These are phyloP conservation scores for Eurystomus glaucurus DNA, from an alignment of 2,797 vertebrate genomes.

Conservation along the genomic window DNA sequence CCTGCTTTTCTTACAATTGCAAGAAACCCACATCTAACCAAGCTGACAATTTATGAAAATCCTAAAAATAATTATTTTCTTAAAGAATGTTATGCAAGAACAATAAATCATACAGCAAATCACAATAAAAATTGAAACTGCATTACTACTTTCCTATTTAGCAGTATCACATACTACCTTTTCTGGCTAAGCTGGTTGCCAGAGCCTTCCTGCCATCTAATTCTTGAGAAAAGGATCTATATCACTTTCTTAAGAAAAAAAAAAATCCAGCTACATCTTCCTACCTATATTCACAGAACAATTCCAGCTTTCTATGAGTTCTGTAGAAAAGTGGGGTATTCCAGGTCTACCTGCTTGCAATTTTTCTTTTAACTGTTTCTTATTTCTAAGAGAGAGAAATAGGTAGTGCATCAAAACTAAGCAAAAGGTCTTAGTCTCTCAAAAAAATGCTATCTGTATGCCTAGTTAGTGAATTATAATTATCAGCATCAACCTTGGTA, in stretches of 20 bases:
- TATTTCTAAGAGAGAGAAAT: neutral
- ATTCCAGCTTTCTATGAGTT: neutral
- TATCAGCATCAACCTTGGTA: neutral
- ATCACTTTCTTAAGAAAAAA: neutral
- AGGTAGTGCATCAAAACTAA: neutral
- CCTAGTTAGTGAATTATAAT: neutral
- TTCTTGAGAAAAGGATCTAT: neutral
- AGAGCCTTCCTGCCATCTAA: neutral
- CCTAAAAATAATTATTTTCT: neutral
- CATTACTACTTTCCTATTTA: neutral
- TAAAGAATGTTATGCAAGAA: neutral
- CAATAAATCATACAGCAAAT: neutral
- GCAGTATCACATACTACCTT: neutral
- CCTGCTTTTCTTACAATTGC: neutral
- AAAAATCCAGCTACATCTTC: neutral
- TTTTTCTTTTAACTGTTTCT: neutral
- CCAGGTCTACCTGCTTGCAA: neutral
- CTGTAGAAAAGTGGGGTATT: neutral
- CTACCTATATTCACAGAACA: neutral
- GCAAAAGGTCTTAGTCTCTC: neutral
- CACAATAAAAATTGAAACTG: neutral
- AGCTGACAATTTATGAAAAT: neutral
- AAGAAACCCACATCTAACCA: neutral
- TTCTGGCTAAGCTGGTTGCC: neutral
- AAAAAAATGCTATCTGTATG: neutral